A percentile compares a stretch with the other conserved stretches of the same genome.
Evolutionary conservation across 2,888 invertebrate genomes (phyloP).

Genomic region (Zele albiditarsus): DNA sequence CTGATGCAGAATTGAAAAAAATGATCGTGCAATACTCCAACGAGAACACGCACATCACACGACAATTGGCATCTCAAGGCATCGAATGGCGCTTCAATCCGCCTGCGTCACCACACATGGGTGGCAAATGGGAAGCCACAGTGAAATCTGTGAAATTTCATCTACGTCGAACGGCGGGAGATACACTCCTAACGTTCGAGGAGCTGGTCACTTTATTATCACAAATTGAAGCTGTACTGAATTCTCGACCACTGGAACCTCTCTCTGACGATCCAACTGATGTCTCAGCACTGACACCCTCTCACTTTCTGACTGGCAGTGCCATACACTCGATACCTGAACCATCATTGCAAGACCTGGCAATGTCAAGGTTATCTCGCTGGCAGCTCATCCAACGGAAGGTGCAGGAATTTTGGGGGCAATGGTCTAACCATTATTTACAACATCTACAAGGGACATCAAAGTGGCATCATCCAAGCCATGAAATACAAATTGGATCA

Average conservation of each 20-base stretch:
- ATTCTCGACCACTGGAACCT: slow-evolving; percentile 55
- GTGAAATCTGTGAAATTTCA: slow-evolving; percentile 57
- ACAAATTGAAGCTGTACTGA: slow-evolving; percentile 56
- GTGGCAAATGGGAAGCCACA: slow-evolving; percentile 59
- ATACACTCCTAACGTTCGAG: slow-evolving; percentile 52
- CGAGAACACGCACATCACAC: background rate
- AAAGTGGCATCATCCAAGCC: slow-evolving; percentile 37
- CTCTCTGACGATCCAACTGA: slow-evolving; percentile 51
- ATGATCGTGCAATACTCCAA: background rate
- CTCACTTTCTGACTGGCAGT: slow-evolving; percentile 57
- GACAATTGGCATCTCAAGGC: slow-evolving; percentile 35
- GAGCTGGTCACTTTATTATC: slow-evolving; percentile 55
- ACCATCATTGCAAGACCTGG: slow-evolving; percentile 48
- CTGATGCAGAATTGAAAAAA: slow-evolving; percentile 7
- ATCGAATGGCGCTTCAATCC: slow-evolving; percentile 57
- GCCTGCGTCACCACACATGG: slow-evolving; percentile 56
- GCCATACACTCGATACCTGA: slow-evolving; percentile 49
- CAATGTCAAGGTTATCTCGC: slow-evolving; percentile 44
- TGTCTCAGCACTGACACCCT: slow-evolving; percentile 54
- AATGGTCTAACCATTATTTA: slow-evolving; percentile 42
- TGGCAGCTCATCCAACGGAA: slow-evolving; percentile 51
- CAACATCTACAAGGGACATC: slow-evolving; percentile 31
- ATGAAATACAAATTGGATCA: background rate
- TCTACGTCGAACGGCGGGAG: slow-evolving; percentile 48
- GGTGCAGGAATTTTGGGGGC: slow-evolving; percentile 41